Evolutionary conservation across 2,888 invertebrate species (phyloP), one percentile per base, ranked within the genome.

Genomic region (Matsumyia berberina): DNA sequence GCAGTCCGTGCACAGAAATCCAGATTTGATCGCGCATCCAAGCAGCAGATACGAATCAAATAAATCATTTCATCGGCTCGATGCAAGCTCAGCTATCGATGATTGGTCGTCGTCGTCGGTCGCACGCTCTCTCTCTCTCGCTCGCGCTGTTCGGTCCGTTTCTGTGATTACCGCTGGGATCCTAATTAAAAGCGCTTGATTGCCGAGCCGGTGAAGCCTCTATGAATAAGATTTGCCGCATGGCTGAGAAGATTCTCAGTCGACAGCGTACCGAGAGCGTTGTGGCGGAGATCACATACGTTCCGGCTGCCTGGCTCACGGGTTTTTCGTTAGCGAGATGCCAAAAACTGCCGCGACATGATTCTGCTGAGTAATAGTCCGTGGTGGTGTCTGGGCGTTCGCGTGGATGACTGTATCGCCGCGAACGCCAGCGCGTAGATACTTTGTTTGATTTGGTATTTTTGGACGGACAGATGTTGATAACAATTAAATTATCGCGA

Each of bases 1-100:
- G 64, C 69, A 80, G 57, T 80, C 57, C 80, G 80, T 85, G 79
- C 69, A 35, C 55, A 60, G 82, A 82, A 82, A 82, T 72, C 49
- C 51, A 80, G 80, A 85, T 85, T 64, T 69, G 39, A 85, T 85
- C 60, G 69, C 12, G 51, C 46, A 9, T n/a, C n/a, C 51, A 60
- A 51, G 70, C 62, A 66, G 31, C 58, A 51, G 67, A 69, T 64
- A 37, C 24, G 11, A 60, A 42, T 72, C 19, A 62, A 35, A 69
- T 74, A 49, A 31, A 72, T 73, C 33, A 74, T 57, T 62, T 74
- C 24, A 67, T 58, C 64, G 31, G 29, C 58, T 24, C 57, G 46
- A 62, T 72, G 42, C 31, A 11, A 49, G 12, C 46, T 11, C 29
- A 11, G 7, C 15, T 42, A 4, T 29, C 58, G 37, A 24, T 39